These are phyloP conservation scores for Pocillopora meandrina DNA, from an alignment of 92 coral and sea anemone genomes.

Conservation along the genomic window DNA sequence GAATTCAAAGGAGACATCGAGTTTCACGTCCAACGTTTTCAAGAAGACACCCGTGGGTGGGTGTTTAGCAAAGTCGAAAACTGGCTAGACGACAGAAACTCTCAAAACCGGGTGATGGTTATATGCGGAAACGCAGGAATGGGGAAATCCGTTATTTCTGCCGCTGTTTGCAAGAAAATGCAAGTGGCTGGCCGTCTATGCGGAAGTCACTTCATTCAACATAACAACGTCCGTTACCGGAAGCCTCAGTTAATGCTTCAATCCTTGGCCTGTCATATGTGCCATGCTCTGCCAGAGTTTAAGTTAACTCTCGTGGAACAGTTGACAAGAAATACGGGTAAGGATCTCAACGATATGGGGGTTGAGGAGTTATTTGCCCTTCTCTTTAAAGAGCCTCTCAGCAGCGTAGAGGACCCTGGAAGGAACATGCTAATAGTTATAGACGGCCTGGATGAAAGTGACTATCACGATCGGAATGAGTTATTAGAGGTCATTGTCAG, in stretches of 20 bases:
- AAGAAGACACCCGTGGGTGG: conserved; percentile 42
- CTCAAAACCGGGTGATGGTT: conserved; percentile 27
- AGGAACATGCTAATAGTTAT: conserved; percentile 36
- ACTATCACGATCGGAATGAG: conserved; percentile 37
- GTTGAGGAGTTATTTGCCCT: conserved; percentile 35
- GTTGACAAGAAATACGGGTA: conserved; percentile 32
- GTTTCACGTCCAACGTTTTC: background rate
- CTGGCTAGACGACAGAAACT: conserved; percentile 5
- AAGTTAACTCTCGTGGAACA: conserved; percentile 32
- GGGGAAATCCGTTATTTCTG: conserved; percentile 48
- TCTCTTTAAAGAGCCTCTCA: conserved; percentile 47
- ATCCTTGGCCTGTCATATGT: conserved; percentile 51
- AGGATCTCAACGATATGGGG: conserved; percentile 1
- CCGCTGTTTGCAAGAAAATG: conserved; percentile 36
- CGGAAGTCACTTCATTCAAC: conserved; percentile 53
- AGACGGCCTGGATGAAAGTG: conserved; percentile 66
- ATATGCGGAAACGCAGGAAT: conserved; percentile 49
- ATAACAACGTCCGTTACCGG: conserved; percentile 23
- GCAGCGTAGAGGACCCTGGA: conserved; percentile 34
- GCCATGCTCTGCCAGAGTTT: conserved; percentile 48
- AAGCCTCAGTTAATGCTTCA: conserved; percentile 59
- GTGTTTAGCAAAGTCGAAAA: conserved; percentile 19
- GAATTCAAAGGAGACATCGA: conserved; percentile 13
- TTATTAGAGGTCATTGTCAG: conserved; percentile 34
- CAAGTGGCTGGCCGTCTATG: conserved; percentile 28